These are phyloP conservation scores for Campoplex nolae DNA, from an alignment of 2,888 invertebrate species.

Conservation along the genomic window DNA sequence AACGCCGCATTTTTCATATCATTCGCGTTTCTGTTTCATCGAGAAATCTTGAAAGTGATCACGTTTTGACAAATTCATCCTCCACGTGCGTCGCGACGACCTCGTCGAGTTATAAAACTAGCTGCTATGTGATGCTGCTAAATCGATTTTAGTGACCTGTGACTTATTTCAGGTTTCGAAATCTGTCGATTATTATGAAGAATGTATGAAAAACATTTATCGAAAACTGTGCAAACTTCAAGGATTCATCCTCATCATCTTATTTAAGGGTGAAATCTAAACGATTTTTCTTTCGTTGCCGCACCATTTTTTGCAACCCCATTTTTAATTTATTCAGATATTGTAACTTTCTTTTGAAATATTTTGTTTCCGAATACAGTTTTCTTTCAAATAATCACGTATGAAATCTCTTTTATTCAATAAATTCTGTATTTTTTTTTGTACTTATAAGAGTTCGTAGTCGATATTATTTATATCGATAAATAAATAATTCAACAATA, in stretches of 20 bases:
- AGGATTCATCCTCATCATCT: background rate
- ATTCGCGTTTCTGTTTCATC: slow-evolving; percentile 4
- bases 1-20: background rate
- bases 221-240: background rate
- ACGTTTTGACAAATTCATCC: background rate
- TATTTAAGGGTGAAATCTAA: background rate
- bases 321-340: background rate
- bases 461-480: background rate
- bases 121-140: background rate
- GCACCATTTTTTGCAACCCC: background rate
- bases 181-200: background rate
- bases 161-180: background rate
- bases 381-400: too few species aligned
- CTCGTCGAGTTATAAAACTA: background rate
- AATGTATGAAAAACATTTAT: background rate
- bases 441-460: background rate
- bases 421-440: background rate
- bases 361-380: background rate
- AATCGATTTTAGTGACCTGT: background rate
- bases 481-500: background rate
- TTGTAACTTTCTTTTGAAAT: background rate
- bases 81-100: background rate
- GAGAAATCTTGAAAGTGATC: slow-evolving; percentile 4
- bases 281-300: background rate
- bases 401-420: background rate